Conservation (phyloP, 2,113 vertebrate species). For the Chinchilla lanigera region DNA sequence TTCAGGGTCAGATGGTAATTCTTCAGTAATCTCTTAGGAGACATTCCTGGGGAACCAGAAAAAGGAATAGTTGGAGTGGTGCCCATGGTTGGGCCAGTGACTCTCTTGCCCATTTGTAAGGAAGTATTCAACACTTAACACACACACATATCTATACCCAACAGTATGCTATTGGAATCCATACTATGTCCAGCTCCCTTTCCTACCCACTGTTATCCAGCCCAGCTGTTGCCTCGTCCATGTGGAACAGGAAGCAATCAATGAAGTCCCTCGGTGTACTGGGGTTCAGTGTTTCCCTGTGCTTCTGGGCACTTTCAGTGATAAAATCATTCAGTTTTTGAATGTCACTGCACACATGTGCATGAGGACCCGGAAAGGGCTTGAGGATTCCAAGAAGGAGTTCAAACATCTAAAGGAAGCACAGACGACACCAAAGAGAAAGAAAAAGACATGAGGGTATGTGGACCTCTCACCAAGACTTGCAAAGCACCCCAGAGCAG, state of each 20-base stretch:
- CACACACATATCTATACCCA: too few relatives aligned
- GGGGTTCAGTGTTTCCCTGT: slow-evolving; percentile 83
- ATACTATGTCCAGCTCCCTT: neutral
- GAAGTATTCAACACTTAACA: neutral
- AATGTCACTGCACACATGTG: neutral
- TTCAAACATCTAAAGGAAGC: slow-evolving; percentile 68
- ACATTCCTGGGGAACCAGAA: neutral
- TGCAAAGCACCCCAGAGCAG: neutral
- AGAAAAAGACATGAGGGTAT: neutral
- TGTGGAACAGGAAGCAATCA: slow-evolving; percentile 88
- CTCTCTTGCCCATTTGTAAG: neutral
- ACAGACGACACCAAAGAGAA: neutral
- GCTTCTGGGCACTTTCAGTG: slow-evolving; percentile 80
- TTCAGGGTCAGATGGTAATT: neutral
- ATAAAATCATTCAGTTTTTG: slow-evolving; percentile 82
- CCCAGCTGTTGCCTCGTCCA: slow-evolving; percentile 81
- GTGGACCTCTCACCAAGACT: neutral
- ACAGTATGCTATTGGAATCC: neutral
- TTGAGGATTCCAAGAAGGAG: slow-evolving; percentile 83
- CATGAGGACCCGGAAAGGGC: slow-evolving; percentile 83
- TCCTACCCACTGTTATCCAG: neutral
- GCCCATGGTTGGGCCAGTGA: neutral
- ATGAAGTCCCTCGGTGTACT: slow-evolving; percentile 85
- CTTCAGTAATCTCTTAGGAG: neutral
- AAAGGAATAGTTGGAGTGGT: neutral